phyloP scores from a whole-genome alignment of 2,888 invertebrate genomes.

The Pseudococcus longispinus region DNA sequence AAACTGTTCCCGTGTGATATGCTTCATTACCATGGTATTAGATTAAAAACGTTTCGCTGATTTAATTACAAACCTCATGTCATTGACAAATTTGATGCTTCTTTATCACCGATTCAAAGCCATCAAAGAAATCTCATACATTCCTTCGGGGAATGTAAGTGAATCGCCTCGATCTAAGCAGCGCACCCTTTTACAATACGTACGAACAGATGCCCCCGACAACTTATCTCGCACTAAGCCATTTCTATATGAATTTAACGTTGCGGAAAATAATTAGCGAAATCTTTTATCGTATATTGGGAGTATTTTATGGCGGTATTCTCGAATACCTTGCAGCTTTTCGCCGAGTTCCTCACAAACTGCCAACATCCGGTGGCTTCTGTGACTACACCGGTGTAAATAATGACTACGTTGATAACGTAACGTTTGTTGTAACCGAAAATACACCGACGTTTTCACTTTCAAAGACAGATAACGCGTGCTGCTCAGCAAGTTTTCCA shows the following conservation, averaged over 20 bases:
- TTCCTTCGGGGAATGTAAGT: not conserved
- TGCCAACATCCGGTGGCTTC: conserved; percentile 44
- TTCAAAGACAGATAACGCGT: conserved; percentile 40
- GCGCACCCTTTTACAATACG: not conserved
- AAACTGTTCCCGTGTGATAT: not conserved
- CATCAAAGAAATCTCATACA: not conserved
- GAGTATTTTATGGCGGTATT: not conserved
- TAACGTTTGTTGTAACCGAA: not conserved
- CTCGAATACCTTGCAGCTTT: conserved; percentile 34
- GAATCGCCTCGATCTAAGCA: not conserved
- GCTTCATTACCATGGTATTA: not conserved
- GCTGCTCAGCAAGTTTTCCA: not conserved
- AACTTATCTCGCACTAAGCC: not conserved
- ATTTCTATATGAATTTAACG: conserved; percentile 19
- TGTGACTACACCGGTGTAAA: conserved; percentile 40
- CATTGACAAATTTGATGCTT: not conserved
- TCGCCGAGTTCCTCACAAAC: not conserved
- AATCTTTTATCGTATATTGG: conserved; percentile 33
- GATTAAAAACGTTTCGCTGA: not conserved
- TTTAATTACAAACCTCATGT: not conserved
- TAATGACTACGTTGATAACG: conserved; percentile 44
- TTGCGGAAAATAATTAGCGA: conserved; percentile 39
- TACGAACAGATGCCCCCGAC: conserved; percentile 33
- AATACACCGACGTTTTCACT: conserved; percentile 5
- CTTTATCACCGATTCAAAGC: not conserved